Percentiles rank a stretch among this genome's conserved stretches.
phyloP scores from a whole-genome alignment of 1,140 invertebrate genomes.

The Drosophila virilis region DNA sequence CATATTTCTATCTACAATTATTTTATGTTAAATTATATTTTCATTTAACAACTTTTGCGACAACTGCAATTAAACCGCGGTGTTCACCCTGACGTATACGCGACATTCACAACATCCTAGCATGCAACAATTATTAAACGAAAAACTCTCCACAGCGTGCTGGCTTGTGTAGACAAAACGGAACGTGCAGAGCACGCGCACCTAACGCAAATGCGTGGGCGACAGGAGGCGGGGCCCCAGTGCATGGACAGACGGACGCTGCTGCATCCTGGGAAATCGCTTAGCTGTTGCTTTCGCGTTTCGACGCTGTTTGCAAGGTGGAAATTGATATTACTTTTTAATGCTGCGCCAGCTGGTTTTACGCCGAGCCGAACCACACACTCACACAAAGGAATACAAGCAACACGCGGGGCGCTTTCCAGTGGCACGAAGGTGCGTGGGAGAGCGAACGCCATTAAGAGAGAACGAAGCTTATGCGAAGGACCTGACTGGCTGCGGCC shows the following conservation, averaged over 20 bases:
- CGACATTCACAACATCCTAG: slow-evolving; percentile 27
- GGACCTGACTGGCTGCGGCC: slow-evolving; percentile 35
- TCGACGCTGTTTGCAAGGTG: slow-evolving; percentile 69
- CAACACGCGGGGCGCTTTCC: slow-evolving; percentile 19
- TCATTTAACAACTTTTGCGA: neutral
- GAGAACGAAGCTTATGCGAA: slow-evolving; percentile 22
- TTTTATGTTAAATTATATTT: neutral
- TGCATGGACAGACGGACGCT: slow-evolving; percentile 25
- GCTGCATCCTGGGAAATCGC: slow-evolving; percentile 82
- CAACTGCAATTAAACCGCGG: slow-evolving; percentile 9
- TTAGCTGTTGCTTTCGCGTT: slow-evolving; percentile 77
- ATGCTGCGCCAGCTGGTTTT: slow-evolving; percentile 79
- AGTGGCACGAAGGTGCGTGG: slow-evolving; percentile 25
- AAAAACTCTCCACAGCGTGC: slow-evolving; percentile 59
- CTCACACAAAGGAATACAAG: slow-evolving; percentile 14
- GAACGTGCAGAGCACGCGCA: slow-evolving; percentile 66
- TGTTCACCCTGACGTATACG: slow-evolving; percentile 42
- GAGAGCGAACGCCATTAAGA: slow-evolving; percentile 29
- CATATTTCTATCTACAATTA: neutral
- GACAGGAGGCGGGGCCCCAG: slow-evolving; percentile 61
- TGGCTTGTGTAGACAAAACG: slow-evolving; percentile 45
- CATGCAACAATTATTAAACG: slow-evolving; percentile 75
- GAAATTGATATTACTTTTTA: slow-evolving; percentile 83
- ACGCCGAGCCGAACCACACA: slow-evolving; percentile 27
- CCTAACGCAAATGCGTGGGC: slow-evolving; percentile 68